A percentile compares a stretch with the other conserved stretches of the same genome.
Evolutionary conservation across 2,113 vertebrate genomes (phyloP).

Genomic region (Hassar affinis): DNA sequence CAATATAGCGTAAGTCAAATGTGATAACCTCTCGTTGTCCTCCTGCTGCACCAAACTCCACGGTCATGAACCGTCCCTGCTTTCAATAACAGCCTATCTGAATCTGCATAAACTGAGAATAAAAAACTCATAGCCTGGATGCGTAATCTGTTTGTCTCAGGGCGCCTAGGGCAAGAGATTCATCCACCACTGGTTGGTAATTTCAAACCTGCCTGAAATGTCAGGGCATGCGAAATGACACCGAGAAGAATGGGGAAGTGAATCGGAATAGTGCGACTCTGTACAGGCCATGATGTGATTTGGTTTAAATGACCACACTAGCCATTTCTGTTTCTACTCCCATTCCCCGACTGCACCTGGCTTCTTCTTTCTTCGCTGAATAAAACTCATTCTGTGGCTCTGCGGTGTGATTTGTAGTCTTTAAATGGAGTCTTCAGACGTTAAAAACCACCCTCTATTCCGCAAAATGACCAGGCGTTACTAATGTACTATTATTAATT

Average conservation of each 20-base stretch:
- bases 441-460: background rate
- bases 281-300: background rate
- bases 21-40: background rate
- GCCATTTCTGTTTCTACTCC: background rate
- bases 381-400: background rate
- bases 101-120: background rate
- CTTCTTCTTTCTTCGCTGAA: background rate
- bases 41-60: background rate
- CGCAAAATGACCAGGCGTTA: background rate
- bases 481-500: background rate
- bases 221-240: background rate
- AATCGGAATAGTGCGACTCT: no score
- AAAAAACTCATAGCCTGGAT: background rate
- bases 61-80: background rate
- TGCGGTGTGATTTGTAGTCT: background rate
- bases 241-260: background rate
- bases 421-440: conserved; percentile 3
- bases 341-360: background rate
- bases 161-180: conserved; percentile 1
- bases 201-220: conserved; percentile 11
- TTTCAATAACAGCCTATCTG: background rate
- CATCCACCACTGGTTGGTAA: background rate
- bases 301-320: background rate
- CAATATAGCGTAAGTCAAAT: background rate
- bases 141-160: background rate